Base-by-base conservation (phyloP, 2,888 invertebrate genomes). In the Aricia artaxerxes region DNA sequence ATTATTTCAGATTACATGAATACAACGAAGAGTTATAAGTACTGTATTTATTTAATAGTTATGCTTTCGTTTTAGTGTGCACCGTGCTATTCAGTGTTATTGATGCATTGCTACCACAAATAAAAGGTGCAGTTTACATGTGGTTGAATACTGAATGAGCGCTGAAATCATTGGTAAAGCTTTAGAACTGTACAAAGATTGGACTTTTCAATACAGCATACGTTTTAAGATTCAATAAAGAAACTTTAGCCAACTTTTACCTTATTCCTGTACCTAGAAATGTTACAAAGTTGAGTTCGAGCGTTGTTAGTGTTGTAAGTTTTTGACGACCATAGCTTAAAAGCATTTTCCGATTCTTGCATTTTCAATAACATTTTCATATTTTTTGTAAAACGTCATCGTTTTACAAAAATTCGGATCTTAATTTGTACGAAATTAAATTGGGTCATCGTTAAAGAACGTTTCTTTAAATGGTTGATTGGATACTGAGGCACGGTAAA, bases 361-460 rank as follows among this genome's bases (percentile, higher is more conserved):
- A 24, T 64, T 64, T 31, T 31, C 64, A 64, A 64, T 64, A 31
- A 61, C 4, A 11, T 24, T 64, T 31, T 11, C 3, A 64, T 31
- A 64, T 64, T 35, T 69, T 69, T 69, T 31, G 38, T 4, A 35
- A 38, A 35, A 35, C 5, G 69, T 24, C 24, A 24, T 24, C 24
- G 24, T 24, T 24, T 24, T 24, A 24, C 13, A 38, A 69, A 69
- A 69, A 69, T 35, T 38, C 69, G 69, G 0, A 11, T 5, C 35
- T 69, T 35, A 69, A 35, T 38, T 38, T 69, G 13, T 4, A 13
- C 35, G 64, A 11, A 35, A 69, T 69, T 35, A 9, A 69, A 69
- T 69, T 69, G 13, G 69, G 69, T 69, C 69, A 69, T 13, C 69
- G 69, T 69, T 69, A 69, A 69, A 69, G 35, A 69, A 69, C 64